phyloP scores from a whole-genome alignment of 2,888 invertebrate genomes.

The Spisula solida region DNA sequence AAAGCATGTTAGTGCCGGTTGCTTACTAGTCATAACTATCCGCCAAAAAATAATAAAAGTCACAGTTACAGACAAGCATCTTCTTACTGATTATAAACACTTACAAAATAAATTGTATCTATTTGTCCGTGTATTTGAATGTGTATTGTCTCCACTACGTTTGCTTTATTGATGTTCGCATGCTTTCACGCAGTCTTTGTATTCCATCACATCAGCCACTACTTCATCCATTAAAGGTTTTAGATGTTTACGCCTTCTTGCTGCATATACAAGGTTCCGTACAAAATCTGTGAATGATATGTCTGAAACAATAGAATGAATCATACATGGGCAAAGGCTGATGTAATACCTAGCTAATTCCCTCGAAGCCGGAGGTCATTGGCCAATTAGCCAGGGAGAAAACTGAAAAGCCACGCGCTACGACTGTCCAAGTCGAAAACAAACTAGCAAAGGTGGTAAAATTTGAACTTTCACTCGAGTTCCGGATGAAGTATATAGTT shows the following conservation, averaged over 20 bases:
- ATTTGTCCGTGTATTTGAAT: neutral
- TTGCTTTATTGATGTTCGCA: conserved; percentile 84
- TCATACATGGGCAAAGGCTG: neutral
- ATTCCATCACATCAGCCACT: conserved; percentile 75
- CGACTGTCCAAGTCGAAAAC: no score
- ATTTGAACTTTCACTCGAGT: no score
- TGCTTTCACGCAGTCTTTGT: conserved; percentile 82
- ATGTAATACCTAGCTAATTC: no score
- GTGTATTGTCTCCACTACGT: conserved; percentile 57
- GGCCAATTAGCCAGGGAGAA: no score
- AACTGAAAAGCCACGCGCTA: no score
- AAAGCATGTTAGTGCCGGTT: no score
- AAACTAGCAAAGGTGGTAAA: no score
- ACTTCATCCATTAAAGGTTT: conserved; percentile 71
- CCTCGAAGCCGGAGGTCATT: no score
- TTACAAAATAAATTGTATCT: conserved; percentile 5
- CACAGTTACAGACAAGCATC: no score
- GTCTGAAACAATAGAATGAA: conserved; percentile 67
- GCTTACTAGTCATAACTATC: no score
- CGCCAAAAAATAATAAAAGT: no score
- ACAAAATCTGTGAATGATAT: conserved; percentile 80
- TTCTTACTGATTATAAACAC: neutral
- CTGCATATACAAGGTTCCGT: conserved; percentile 75
- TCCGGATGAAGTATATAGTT: no score
- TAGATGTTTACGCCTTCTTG: conserved; percentile 67